A percentile compares a stretch with the other conserved stretches of the same genome.
phyloP scores from a whole-genome alignment of 2,113 vertebrate species.

The Cariama cristata region DNA sequence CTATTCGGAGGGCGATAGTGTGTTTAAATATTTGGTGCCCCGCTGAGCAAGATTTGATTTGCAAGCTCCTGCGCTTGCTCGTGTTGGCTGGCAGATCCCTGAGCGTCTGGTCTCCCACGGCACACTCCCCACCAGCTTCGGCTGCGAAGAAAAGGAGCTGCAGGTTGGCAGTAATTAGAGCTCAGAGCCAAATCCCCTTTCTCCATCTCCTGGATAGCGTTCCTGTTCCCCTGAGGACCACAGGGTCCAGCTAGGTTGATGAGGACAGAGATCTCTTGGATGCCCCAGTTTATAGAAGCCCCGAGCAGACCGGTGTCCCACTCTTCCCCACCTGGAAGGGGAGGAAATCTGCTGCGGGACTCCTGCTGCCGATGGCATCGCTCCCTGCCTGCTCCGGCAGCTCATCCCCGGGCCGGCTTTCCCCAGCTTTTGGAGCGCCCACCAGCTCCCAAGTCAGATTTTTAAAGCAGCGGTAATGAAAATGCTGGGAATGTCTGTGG shows the following conservation, averaged over 20 bases:
- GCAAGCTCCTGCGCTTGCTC: background rate
- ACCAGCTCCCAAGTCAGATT: background rate
- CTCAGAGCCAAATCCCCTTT: background rate
- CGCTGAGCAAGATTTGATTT: background rate
- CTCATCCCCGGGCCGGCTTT: background rate
- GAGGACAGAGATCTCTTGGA: background rate
- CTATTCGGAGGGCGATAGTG: background rate
- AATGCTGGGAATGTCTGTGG: background rate
- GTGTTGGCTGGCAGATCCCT: background rate
- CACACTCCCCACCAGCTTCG: background rate
- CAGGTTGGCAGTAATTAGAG: background rate
- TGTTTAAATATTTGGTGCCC: slow-evolving; percentile 51
- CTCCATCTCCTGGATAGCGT: background rate
- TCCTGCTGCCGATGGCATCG: background rate
- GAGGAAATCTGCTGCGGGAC: no score
- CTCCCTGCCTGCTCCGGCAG: background rate
- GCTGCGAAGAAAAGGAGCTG: background rate
- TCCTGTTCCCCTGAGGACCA: fast-evolving
- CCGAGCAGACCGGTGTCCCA: no score
- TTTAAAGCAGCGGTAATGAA: background rate
- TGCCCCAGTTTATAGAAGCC: background rate
- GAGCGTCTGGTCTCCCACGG: background rate
- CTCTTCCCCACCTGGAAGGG: background rate
- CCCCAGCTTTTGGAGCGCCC: background rate
- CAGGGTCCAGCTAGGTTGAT: fast-evolving